Evolutionary conservation across 2,888 invertebrate genomes (phyloP), one percentile per base, ranked within the genome.

Genomic region (Watsonalla binaria): DNA sequence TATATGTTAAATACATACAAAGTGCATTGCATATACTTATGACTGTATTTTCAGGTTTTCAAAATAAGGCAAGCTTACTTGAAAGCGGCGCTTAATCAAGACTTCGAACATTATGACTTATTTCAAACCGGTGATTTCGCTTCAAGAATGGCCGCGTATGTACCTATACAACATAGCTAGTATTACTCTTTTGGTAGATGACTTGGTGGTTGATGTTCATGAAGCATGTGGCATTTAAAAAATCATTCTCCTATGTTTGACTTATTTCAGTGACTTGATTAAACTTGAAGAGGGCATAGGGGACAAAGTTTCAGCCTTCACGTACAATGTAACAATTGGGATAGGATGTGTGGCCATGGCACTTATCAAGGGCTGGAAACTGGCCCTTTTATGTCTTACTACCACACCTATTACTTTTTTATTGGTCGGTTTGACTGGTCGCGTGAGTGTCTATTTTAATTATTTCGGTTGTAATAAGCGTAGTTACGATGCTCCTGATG

Each of bases 211-310:
- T 37, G 7, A 35, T 42, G 33, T 14, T 9, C 11, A 47, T 24
- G 24, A 24, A 24, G 1, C 24, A 24, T 24, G n/a, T n/a, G 1
- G 24, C 24, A 24, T 24, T 24, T 4, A 24, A 24, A 24, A 24
- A 24, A 24, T 2, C 24, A 2, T 24, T 24, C 24, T 24, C 4
- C 24, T 24, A 24, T 24, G 24, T 24, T 24, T 24, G 4, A 24
- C 34, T 46, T n/a, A 53, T 71, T 68, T 15, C 70, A 95, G 95
- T 67, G 94, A 95, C 80, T 83, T 95, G 5, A 89, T 92, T 11
- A 95, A 94, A 80, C 86, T 96, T 61, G 95, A 96, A 79, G 95
- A 95, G 65, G 96, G 96, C 1, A 92, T 96, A 34, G 96, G 95
- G 0, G 96, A 96, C 72, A 96, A 96, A 77, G 91, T 96, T 45